phyloP scores from a whole-genome alignment of 1,140 invertebrate species.

The Drosophila nasuta region DNA sequence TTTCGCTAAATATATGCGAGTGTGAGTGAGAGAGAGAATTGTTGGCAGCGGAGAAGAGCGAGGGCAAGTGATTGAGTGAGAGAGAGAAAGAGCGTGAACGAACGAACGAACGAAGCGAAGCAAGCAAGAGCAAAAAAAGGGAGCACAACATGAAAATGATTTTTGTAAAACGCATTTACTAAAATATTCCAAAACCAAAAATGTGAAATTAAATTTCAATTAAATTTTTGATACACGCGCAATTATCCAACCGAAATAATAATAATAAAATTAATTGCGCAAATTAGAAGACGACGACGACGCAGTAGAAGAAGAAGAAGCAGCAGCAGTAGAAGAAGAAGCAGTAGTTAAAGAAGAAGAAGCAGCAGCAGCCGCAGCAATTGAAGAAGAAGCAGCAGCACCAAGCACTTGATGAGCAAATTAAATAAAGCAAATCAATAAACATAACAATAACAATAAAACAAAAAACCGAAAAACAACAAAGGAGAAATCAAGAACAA shows the following conservation, averaged over 20 bases:
- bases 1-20: slow-evolving; percentile 26
- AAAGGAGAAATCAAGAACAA: slow-evolving; percentile 20
- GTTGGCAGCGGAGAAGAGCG: too few relatives aligned
- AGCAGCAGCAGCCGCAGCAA: slow-evolving; percentile 4
- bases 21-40: background rate
- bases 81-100: slow-evolving; percentile 24
- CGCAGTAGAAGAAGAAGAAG: slow-evolving; percentile 18
- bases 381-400: slow-evolving; percentile 20
- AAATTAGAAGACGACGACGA: slow-evolving; percentile 37
- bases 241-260: background rate
- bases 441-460: slow-evolving; percentile 54
- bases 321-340: slow-evolving; percentile 14
- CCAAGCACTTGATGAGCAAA: slow-evolving; percentile 42
- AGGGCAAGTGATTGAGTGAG: slow-evolving; percentile 17
- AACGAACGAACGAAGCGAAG: background rate
- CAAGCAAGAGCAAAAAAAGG: slow-evolving; percentile 21
- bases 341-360: slow-evolving; percentile 7
- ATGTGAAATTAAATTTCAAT: slow-evolving; percentile 16
- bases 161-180: slow-evolving; percentile 75
- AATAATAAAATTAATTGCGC: slow-evolving; percentile 39
- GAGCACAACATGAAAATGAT: slow-evolving; percentile 26
- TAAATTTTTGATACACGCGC: slow-evolving; percentile 53
- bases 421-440: slow-evolving; percentile 54
- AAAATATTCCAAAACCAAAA: slow-evolving; percentile 40
- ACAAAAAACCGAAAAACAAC: background rate